Base-by-base conservation (phyloP, 2,888 invertebrate species). In the Ctena decussata region DNA sequence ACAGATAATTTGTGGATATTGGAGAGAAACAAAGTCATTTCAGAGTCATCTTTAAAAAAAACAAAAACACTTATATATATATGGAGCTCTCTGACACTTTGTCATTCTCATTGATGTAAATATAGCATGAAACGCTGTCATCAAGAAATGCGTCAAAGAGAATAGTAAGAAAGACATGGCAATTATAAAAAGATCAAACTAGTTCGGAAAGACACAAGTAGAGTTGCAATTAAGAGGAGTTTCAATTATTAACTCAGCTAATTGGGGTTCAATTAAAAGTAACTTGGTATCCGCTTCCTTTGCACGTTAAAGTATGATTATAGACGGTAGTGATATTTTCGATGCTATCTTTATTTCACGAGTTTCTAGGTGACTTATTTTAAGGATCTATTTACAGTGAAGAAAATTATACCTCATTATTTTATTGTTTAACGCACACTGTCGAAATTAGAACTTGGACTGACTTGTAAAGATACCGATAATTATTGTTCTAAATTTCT, bases 191-290 rank as follows among this genome's bases (percentile, higher is more conserved):
- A 12, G 65, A 65, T 65, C 65, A 65, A 65, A 65, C 30, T 35
- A 3, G 35, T 11, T 1, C 35, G 35, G 35, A 30, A 65, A 35
- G 24, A 65, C 65, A 35, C 35, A 21, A 65, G 30, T 35, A 35
- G 18, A 65, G 15, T 35, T 18, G 35, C 65, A 65, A 65, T 65
- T 65, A 65, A 32, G 6, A 8, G 30, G 35, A 65, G 24, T 65
- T 65, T 65, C 21, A 65, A 65, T 65, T 65, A 65, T 65, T 65
- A 65, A 65, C 32, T 65, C 65, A 65, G 35, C 65, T 65, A 65
- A 65, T 65, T 65, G 35, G 1, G 5, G 65, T 65, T 30, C 65
- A 65, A 65, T 65, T 65, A 65, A 65, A 65, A 35, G 32, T 35
- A n/a, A 65, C 65, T 35, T 24, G 65, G 65, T 65, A 35, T 65